Evolutionary conservation across 2,888 invertebrate genomes (phyloP), one percentile per base, ranked within the genome.

Genomic region (Aricia artaxerxes): DNA sequence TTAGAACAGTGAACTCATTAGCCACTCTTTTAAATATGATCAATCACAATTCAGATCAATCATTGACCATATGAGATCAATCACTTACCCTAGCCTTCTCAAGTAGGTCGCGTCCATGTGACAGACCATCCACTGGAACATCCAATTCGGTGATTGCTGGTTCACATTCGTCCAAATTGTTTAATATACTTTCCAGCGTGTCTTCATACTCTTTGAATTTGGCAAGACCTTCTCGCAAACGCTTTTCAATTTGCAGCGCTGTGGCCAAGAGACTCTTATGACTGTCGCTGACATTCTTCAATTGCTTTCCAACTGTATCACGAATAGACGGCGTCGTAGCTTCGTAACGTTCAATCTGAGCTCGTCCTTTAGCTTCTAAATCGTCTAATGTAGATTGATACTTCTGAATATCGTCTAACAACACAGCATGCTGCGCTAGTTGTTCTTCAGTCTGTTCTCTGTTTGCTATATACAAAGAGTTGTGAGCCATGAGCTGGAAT

Each of bases 151-250:
- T 96, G 69, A 98, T 97, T 72, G 97, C 95, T 0, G 97, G 97
- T 85, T 98, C 98, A 85, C 97, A 97, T 72, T 95, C 95, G 84
- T 97, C 97, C 86, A 98, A 92, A 88, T 98, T 98, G 75, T 95
- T 95, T 95, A 97, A 95, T 78, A 98, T 98, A 84, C 97, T 97
- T 85, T 97, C 97, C 80, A 99, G 91, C 0, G 98, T 98, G 81
- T 98, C 97, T 90, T 98, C 98, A 86, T 99, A 99, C 87, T 98
- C 98, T 88, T 98, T 97, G 94, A 99, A 99, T 89, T 98, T 98
- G 49, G 97, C 96, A 81, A 98, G 91, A 0, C 98, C 98, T 87
- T 99, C 99, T 57, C 97, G 95, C 57, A 99, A 93, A 61, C 99
- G 96, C 83, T 97, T 97, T 88, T 98, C 97, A 81, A 99, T 99